Base-by-base conservation (phyloP, 2,888 invertebrate genomes). In the Sisyra nigra region DNA sequence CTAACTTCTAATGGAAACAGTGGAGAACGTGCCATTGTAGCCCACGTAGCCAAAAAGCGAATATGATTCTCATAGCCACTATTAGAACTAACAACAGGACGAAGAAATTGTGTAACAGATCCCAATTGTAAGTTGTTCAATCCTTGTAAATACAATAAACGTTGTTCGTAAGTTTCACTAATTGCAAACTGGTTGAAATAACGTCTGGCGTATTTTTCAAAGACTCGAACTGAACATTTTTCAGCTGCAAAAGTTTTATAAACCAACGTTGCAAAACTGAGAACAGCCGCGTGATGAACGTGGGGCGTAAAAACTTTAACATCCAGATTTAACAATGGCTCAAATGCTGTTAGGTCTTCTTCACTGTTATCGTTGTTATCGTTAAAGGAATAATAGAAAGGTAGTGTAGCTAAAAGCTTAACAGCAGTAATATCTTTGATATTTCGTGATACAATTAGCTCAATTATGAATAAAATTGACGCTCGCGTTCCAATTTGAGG, bases 61-160 rank as follows among this genome's bases (percentile, higher is more conserved):
- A 79, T 72, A 49, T 80, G 76, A 1, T 69, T 57, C 0, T 56
- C 53, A 15, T 67, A 66, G 2, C 62, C 60, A 31, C 60, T 51
- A 47, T 61, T 60, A 47, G 62, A 61, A 10, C 60, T 59, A 13
- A 61, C 57, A 11, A 69, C 63, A 8, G 71, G 69, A 44, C 63
- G 63, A 47, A 71, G 54, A 51, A 68, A 71, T 40, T 65, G 63
- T 24, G 65, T 59, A 2, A 72, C 72, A 52, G 69, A 67, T 4
- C 69, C 69, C 18, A 74, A 52, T 49, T 74, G 71, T 44, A 76
- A 63, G 50, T 82, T 83, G 47, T 76, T 72, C 0, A 82, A 59
- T 0, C 79, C 82, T 56, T 80, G 77, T 0, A 82, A 62, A 67
- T 79, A 82, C 3, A 81, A 58, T 72, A 82, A 71, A 46, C 80